phyloP scores from a whole-genome alignment of 2,797 vertebrate genomes.

The Coilia nasus region DNA sequence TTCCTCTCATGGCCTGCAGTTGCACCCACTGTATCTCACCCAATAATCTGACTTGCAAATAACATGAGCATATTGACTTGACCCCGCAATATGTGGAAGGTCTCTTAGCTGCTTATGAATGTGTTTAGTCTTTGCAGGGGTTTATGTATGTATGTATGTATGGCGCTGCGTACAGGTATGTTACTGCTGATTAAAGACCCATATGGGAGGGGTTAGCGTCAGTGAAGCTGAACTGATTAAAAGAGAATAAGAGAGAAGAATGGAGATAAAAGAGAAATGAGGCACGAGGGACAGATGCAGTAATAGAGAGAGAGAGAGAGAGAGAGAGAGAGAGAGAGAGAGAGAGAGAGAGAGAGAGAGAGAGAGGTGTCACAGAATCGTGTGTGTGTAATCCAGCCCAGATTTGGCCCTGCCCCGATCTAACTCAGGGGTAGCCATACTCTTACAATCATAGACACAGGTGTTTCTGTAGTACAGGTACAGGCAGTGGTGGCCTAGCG shows the following conservation, averaged over 20 bases:
- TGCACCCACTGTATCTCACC: neutral
- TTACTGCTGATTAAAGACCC: neutral
- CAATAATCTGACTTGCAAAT: neutral
- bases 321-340: conserved; percentile 9
- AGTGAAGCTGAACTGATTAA: neutral
- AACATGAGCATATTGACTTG: neutral
- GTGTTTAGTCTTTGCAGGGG: neutral
- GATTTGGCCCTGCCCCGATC: no score
- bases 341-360: conserved; percentile 1
- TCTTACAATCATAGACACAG: no score
- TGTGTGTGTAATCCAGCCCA: no score
- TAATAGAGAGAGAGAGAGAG: neutral
- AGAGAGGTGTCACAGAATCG: neutral
- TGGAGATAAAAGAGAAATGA: neutral
- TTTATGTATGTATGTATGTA: no score
- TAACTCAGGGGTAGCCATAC: no score
- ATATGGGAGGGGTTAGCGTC: neutral
- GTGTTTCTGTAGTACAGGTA: no score
- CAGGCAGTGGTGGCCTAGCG: no score
- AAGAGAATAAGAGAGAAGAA: neutral
- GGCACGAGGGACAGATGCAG: neutral
- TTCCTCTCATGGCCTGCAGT: neutral
- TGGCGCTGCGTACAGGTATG: neutral
- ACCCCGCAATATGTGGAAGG: neutral
- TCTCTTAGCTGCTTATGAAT: neutral